These are phyloP conservation scores for Egretta garzetta DNA, from an alignment of 2,113 vertebrate species.

Conservation along the genomic window DNA sequence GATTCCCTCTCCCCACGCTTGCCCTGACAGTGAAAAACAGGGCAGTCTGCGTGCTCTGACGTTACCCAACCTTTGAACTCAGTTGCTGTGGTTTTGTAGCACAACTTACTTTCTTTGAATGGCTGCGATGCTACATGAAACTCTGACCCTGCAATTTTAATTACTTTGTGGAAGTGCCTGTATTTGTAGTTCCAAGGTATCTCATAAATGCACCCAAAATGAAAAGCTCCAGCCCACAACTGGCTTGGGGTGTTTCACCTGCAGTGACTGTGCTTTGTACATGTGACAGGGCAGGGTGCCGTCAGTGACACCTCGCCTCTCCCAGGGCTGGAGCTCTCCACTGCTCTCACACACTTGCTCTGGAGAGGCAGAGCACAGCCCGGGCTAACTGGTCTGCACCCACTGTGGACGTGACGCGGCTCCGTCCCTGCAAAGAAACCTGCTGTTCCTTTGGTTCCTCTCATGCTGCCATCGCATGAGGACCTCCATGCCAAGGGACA, in stretches of 20 bases:
- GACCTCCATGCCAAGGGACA: fast-evolving
- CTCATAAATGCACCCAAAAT: not conserved
- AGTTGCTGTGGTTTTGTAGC: not conserved
- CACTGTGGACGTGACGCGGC: fast-evolving
- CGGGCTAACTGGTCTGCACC: not conserved
- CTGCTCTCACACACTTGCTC: fast-evolving
- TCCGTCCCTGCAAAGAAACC: not conserved
- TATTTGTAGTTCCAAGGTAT: not conserved
- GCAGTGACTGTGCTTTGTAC: not conserved
- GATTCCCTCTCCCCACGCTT: not conserved
- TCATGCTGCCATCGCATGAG: fast-evolving
- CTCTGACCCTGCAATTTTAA: not conserved
- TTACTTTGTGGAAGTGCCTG: not conserved
- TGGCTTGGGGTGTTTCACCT: not conserved
- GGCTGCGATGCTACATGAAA: fast-evolving
- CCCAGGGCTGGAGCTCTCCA: not conserved
- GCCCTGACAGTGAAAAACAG: not conserved
- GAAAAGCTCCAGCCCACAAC: not conserved
- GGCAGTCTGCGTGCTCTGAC: fast-evolving
- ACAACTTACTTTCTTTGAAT: not conserved
- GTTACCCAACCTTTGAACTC: not conserved
- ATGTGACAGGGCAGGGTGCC: fast-evolving
- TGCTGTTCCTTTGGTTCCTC: not conserved
- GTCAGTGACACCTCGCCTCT: not conserved
- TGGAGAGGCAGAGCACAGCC: not conserved